Evolutionary conservation across 2,888 invertebrate genomes (phyloP).

Genomic region (Lumbricus terrestris): DNA sequence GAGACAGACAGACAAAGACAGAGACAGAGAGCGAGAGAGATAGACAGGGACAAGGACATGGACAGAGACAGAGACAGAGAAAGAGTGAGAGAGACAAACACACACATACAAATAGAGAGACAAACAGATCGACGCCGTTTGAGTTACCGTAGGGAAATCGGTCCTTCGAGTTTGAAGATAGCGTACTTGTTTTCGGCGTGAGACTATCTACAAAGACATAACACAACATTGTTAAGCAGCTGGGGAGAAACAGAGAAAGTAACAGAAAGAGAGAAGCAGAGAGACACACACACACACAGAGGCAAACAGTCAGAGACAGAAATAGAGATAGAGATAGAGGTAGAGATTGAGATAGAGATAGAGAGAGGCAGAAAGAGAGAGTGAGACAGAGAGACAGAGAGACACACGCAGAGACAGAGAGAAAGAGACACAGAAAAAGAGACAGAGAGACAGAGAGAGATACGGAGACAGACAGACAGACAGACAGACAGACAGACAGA

Average conservation of each 20-base stretch:
- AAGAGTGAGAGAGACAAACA: too few species aligned
- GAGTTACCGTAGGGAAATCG: neutral
- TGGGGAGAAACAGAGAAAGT: neutral
- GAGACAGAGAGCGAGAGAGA: too few species aligned
- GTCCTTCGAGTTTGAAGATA: neutral
- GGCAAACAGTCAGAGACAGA: neutral
- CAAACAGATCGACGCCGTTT: neutral
- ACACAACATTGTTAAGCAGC: neutral
- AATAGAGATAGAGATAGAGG: neutral
- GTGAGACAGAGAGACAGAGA: neutral
- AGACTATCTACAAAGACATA: neutral
- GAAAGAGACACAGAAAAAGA: neutral
- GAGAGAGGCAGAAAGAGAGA: neutral
- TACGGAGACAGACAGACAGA: too few species aligned
- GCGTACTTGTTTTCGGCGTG: neutral
- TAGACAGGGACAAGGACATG: too few species aligned
- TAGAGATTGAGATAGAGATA: neutral
- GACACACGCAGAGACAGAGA: neutral
- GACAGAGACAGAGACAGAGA: too few species aligned
- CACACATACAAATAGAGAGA: neutral
- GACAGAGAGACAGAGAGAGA: too few species aligned
- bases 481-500: neutral
- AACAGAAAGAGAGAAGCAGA: conserved; percentile 15
- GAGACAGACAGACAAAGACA: too few species aligned
- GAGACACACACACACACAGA: conserved; percentile 9